Percentiles rank a stretch among this genome's conserved stretches.
Conservation (phyloP, 2,113 vertebrate species). For the Spermophilus dauricus region DNA sequence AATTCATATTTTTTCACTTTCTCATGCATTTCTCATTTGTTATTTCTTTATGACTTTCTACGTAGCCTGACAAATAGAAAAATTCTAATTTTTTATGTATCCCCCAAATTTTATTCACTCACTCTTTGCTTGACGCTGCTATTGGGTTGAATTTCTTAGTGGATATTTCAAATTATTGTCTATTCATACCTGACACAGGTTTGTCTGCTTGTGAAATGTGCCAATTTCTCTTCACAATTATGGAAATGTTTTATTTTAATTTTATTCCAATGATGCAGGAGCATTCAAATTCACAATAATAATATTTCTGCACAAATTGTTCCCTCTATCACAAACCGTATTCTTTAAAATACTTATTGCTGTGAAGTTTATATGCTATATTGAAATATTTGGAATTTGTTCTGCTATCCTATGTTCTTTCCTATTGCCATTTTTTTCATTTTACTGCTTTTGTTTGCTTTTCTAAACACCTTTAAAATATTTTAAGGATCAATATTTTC, state of each 20-base stretch:
- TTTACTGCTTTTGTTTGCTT: neutral
- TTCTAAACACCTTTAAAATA: neutral
- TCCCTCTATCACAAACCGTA: neutral
- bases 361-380: neutral
- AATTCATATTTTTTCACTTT: neutral
- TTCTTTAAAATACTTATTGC: neutral
- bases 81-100: neutral
- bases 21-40: neutral
- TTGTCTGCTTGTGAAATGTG: neutral
- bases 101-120: neutral
- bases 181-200: neutral
- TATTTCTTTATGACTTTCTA: neutral
- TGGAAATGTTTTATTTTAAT: neutral
- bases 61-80: neutral
- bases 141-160: neutral
- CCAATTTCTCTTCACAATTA: neutral
- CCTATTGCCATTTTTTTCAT: neutral
- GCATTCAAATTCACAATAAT: neutral
- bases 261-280: neutral
- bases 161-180: neutral
- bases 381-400: neutral
- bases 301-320: neutral
- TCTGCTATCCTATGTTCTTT: neutral
- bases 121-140: neutral
- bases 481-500: neutral